Evolutionary conservation across 1,140 invertebrate species (phyloP), one percentile per base, ranked within the genome.

Genomic region (Pseudomyrmex concolor): DNA sequence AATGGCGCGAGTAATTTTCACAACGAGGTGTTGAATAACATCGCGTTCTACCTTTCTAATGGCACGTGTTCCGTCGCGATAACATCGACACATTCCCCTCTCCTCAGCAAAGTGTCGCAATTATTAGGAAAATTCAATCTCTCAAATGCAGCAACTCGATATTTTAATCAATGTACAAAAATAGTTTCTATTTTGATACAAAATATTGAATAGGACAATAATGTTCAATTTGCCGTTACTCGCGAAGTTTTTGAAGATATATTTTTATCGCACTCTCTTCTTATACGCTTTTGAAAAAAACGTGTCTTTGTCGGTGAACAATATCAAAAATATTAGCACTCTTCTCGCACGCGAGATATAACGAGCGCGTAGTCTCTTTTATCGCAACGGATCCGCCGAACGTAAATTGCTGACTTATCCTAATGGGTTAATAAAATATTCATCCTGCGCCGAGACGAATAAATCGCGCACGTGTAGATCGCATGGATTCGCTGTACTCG

Each of bases 1-100:
- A 86, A 86, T 60, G 77, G 82, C 43, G 22, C 22, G 82, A 90
- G 86, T 91, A 89, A 92, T 91, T 92, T 91, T 91, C 91, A 81
- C 83, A 86, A 90, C 88, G 88, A 91, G 89, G 78, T 86, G 89
- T 92, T 88, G 68, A 72, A 43, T 63, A 74, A 82, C 51, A 70
- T 12, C 17, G 8, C 34, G 0, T 22, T 81, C 25, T 34, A 50
- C 57, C 12, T 50, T 22, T 10, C 43, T 48, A 17, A 73, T 9
- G 43, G 34, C 5, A 48, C 5, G 48, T 9, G 17, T 67, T 57
- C 45, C 15, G 15, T 25, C 19, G 7, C 45, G 19, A 68, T 22
- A 51, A 70, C 19, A 2, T 15, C 19, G 48, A n/a, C 34, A 15
- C 4, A 22, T 0, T 2, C 25, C 25, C 25, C 25, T 3, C 34